Evolutionary conservation across 2,113 vertebrate genomes (phyloP), one percentile per base, ranked within the genome.

Genomic region (Pseudonaja textilis): DNA sequence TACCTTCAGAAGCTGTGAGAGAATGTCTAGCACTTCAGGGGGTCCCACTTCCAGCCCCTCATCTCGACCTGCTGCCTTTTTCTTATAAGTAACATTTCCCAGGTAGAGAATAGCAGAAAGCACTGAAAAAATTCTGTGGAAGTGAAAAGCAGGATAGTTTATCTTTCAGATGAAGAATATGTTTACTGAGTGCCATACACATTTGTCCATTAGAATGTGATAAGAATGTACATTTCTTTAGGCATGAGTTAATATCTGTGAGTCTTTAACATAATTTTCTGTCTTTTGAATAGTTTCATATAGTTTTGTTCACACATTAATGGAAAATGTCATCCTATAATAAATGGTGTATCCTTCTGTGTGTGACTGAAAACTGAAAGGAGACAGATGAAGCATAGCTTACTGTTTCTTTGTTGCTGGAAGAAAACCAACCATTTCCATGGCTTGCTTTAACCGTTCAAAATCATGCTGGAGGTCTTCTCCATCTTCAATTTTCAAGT

Each of bases 351-450:
- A 55, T 55, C 34, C 18, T 47, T 52, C 25, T 69, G 23, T 25
- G n/a, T 23, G 1, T 54, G 16, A 23, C 34, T 56, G 34, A 85
- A 85, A 8, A 81, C 6, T 29, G 90, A 1, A 10, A 4, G 69
- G 50, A 90, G 39, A 42, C 16, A 50, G 18, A 26, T 86, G 1
- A 26, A 4, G 25, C 5, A 39, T 22, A n/a, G 14, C 99, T 98
- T 92, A 99, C 99, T 99, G 99, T 89, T 98, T 99, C 96, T 98
- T 99, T 69, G 99, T 99, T 91, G 99, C 98, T 0, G 99, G 97
- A 90, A 99, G 99, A 96, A 99, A 99, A 95, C 99, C 99, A 94
- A 99, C 99, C 99, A 99, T 99, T 97, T 99, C 99, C 99, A 99
- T 99, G 57, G 99, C 99, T 97, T 99, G 99, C 96, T 99, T 99